phyloP scores from a whole-genome alignment of 2,113 vertebrate genomes.

The Tachuris rubrigastra region DNA sequence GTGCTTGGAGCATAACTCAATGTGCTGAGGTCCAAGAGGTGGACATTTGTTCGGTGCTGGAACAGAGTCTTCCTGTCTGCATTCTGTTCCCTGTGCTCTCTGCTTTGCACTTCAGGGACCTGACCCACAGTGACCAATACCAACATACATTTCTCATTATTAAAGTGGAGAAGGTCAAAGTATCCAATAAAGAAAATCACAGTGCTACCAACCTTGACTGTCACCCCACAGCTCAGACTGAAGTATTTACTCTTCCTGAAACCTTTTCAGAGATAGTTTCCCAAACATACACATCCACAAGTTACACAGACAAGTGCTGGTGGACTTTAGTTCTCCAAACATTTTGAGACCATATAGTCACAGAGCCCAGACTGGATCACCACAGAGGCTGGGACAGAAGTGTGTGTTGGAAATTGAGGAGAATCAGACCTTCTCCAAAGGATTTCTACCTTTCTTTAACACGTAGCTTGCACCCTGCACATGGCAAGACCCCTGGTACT shows the following conservation, averaged over 20 bases:
- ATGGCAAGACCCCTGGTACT: background rate
- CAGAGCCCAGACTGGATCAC: background rate
- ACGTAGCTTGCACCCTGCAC: background rate
- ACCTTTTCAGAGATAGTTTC: background rate
- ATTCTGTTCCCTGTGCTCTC: background rate
- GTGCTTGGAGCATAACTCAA: background rate
- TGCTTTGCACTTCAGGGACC: background rate
- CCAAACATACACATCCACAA: background rate
- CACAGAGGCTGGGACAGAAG: background rate
- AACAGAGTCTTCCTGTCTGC: background rate
- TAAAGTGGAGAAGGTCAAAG: background rate
- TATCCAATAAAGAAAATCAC: background rate
- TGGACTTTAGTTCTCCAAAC: background rate
- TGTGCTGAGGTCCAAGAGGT: background rate
- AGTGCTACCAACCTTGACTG: background rate
- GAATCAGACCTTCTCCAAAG: background rate
- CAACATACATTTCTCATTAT: background rate
- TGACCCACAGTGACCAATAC: background rate
- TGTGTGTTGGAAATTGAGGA: background rate
- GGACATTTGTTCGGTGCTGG: background rate
- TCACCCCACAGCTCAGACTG: background rate
- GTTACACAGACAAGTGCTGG: background rate
- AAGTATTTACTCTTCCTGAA: background rate
- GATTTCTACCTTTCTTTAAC: background rate
- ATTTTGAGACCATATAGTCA: background rate